These are phyloP conservation scores for Brachypterus glaber DNA, from an alignment of 2,888 invertebrate species.

Conservation along the genomic window DNA sequence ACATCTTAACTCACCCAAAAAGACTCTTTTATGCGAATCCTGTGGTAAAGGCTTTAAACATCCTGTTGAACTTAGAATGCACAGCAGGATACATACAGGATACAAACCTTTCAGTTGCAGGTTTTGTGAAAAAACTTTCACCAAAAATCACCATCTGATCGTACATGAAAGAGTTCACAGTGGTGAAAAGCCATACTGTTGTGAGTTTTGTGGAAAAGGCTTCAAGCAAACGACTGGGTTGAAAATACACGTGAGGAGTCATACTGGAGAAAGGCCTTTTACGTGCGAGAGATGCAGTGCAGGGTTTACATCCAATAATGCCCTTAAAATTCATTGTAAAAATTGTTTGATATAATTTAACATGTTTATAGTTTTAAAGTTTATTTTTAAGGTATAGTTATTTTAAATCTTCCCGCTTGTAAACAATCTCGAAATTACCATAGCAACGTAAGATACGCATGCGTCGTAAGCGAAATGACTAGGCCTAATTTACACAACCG, in stretches of 20 bases:
- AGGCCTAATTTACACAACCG: too few relatives aligned
- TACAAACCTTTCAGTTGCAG: slow-evolving; percentile 41
- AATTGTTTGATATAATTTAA: too few relatives aligned
- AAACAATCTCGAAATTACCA: too few relatives aligned
- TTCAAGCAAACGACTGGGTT: slow-evolving; percentile 52
- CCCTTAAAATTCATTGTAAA: slow-evolving; percentile 7
- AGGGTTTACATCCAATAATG: slow-evolving; percentile 26
- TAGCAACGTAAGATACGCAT: too few relatives aligned
- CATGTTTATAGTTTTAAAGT: too few relatives aligned
- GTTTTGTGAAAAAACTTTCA: slow-evolving; percentile 44
- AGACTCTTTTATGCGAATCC: slow-evolving; percentile 43
- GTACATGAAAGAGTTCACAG: slow-evolving; percentile 51
- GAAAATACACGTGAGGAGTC: slow-evolving; percentile 48
- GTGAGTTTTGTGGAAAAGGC: slow-evolving; percentile 51
- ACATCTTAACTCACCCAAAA: slow-evolving; percentile 29
- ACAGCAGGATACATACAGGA: slow-evolving; percentile 46
- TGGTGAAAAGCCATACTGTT: slow-evolving; percentile 52
- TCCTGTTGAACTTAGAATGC: slow-evolving; percentile 44
- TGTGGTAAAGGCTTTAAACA: slow-evolving; percentile 48
- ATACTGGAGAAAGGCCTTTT: slow-evolving; percentile 37
- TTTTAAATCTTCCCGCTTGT: too few relatives aligned
- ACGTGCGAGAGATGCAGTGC: slow-evolving; percentile 48
- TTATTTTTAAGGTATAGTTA: too few relatives aligned
- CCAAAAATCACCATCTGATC: slow-evolving; percentile 50
- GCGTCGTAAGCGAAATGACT: too few relatives aligned